phyloP scores from a whole-genome alignment of 1,140 invertebrate species.

The Orchestia grillus region DNA sequence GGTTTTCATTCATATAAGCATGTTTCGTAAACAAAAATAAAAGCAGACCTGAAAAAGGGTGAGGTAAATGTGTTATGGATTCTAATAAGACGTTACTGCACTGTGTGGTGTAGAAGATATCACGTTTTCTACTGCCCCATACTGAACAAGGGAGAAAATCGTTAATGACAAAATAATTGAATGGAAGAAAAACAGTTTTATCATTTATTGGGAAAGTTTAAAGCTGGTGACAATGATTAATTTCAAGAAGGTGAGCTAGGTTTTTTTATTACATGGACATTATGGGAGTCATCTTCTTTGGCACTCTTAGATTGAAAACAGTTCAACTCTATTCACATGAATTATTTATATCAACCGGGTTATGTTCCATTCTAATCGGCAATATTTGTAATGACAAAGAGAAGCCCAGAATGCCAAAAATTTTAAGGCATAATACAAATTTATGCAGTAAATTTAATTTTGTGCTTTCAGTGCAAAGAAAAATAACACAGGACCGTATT shows the following conservation, averaged over 20 bases:
- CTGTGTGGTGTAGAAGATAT: no score
- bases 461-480: no score
- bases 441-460: no score
- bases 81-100: not conserved
- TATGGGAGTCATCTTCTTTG: not conserved
- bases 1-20: not conserved
- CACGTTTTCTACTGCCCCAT: not conserved
- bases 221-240: not conserved
- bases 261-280: not conserved
- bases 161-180: not conserved
- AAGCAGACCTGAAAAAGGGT: not conserved
- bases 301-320: not conserved
- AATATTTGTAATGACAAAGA: not conserved
- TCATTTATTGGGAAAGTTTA: not conserved
- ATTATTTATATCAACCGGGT: not conserved
- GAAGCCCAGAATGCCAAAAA: not conserved
- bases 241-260: not conserved
- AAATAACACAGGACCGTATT: no score
- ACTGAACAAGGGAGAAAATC: not conserved
- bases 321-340: not conserved
- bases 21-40: not conserved
- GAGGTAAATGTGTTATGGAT: not conserved
- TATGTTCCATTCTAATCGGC: not conserved
- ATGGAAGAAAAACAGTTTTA: not conserved
- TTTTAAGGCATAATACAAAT: no score